Evolutionary conservation across 2,888 invertebrate species (phyloP).

Genomic region (Antheraea assamensis): DNA sequence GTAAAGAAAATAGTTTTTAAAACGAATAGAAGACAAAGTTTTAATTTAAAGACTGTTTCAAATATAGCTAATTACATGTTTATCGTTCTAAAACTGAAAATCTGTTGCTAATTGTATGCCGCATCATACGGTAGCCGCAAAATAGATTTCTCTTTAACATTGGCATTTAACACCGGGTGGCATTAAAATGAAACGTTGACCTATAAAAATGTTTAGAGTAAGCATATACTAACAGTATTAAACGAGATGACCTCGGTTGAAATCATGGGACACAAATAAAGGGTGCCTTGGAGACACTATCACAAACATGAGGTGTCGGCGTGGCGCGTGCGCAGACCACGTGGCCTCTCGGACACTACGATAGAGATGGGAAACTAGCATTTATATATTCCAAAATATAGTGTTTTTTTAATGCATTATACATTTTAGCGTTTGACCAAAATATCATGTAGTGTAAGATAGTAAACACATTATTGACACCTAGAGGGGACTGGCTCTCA

Average conservation of each 20-base stretch:
- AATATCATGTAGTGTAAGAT: no score
- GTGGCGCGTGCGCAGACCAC: conserved; percentile 63
- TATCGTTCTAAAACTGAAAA: no score
- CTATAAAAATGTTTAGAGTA: background rate
- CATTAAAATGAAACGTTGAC: background rate
- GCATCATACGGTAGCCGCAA: background rate
- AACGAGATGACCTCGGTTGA: conserved; percentile 30
- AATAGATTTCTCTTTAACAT: background rate
- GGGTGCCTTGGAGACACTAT: conserved; percentile 48
- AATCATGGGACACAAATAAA: conserved; percentile 37
- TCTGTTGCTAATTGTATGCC: background rate
- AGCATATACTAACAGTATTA: background rate
- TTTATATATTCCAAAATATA: background rate
- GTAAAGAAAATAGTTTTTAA: no score
- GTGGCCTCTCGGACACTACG: conserved; percentile 44
- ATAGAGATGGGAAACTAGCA: conserved; percentile 35
- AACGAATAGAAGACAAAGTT: no score
- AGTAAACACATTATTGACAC: no score
- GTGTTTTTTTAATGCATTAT: background rate
- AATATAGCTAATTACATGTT: no score
- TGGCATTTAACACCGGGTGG: background rate
- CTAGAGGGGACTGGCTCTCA: no score
- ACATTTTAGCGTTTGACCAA: no score
- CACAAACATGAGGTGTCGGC: conserved; percentile 41
- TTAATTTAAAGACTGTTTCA: no score